A percentile compares a stretch with the other conserved stretches of the same genome.
Conservation (phyloP, 2,797 vertebrate genomes). For the Artibeus lituratus region DNA sequence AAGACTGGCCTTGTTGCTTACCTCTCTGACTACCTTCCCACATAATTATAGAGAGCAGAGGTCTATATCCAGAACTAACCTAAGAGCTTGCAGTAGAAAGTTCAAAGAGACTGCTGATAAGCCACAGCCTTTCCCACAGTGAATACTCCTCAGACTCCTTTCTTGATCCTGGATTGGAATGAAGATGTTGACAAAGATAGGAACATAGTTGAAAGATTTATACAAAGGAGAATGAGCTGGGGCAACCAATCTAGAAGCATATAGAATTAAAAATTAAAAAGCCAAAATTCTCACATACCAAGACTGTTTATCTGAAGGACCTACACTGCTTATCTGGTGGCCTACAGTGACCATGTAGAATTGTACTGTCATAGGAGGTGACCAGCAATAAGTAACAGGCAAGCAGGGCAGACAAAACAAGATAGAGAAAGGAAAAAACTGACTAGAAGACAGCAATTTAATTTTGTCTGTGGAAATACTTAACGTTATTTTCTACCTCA, state of each 20-base stretch:
- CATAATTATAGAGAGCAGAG: conserved; percentile 15
- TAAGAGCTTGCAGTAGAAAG: background rate
- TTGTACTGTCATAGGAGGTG: background rate
- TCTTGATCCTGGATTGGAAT: background rate
- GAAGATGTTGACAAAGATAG: background rate
- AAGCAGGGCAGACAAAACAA: background rate
- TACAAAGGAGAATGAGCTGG: background rate
- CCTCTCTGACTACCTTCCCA: background rate
- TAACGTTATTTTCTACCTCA: background rate
- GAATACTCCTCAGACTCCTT: background rate
- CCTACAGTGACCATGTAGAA: background rate
- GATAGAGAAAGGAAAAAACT: background rate
- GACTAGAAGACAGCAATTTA: background rate
- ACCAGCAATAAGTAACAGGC: background rate
- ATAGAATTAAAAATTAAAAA: background rate
- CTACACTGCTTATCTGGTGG: background rate
- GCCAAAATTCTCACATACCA: background rate
- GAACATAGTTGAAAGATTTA: conserved; percentile 10
- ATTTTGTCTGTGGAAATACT: background rate
- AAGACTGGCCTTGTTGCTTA: background rate
- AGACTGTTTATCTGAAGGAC: background rate
- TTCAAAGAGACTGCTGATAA: background rate
- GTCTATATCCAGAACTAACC: background rate
- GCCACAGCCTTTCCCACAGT: background rate
- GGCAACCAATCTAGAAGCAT: background rate